Evolutionary conservation across 2,797 vertebrate genomes (phyloP), one percentile per base, ranked within the genome.

Genomic region (Alcedo quadribrachys): DNA sequence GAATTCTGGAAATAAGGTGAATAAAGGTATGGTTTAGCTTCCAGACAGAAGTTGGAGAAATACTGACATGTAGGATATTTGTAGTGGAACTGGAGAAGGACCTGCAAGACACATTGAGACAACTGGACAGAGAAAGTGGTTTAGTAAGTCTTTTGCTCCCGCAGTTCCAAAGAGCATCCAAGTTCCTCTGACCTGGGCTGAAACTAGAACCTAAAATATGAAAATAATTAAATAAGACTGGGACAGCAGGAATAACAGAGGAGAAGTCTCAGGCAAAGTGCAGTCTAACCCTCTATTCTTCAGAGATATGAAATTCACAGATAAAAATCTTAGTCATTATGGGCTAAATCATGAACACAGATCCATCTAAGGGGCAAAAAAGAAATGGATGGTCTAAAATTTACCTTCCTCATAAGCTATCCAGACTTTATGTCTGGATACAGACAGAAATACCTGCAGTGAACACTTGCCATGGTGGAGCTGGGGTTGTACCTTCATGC

Each of bases 241-340:
- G 55, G 79, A 20, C 8, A 69, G 6, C 4, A 33, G 28, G 48
- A 54, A 37, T 50, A 74, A n/a, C 15, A 3, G 15, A 66, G n/a
- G 8, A 11, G 30, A 76, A 32, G 16, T 55, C 14, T 79, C 32
- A 60, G 48, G 14, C 1, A 11, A 84, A 42, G 18, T 55, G 15
- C 30, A 67, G 7, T 18, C 43, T 40, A 21, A 20, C 4, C 2
- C 4, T 51, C 2, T 55, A 6, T 28, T 57, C 27, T 81, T 75
- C 46, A 76, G 69, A 68, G 14, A 19, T 15, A 14, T 1, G 12
- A 69, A 71, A 71, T 5, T 2, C 17, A 37, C 0, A 0, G 54
- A 15, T 65, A 62, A 89, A 48, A 45, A 40, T 51, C 32, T 11
- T 15, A 43, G 25, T 20, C 6, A 0, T 42, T 70, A 18, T 1